Evolutionary conservation across 2,797 vertebrate genomes (phyloP).

Genomic region (Eremophila alpestris): DNA sequence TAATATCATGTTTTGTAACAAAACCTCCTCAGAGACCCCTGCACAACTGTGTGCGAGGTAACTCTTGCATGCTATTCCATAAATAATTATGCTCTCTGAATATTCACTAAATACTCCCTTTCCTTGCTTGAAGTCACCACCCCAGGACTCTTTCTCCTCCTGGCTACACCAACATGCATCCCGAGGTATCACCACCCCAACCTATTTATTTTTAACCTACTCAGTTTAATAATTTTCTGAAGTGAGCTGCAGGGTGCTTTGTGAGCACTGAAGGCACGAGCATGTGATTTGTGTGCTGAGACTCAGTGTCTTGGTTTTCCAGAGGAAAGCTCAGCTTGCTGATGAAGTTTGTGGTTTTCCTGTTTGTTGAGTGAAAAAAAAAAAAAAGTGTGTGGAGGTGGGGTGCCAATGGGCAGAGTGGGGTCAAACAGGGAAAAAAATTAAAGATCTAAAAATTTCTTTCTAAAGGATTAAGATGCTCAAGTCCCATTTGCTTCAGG

Average conservation of each 20-base stretch:
- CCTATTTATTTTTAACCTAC: neutral
- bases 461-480: neutral
- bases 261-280: neutral
- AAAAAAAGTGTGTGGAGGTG: neutral
- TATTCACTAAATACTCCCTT: neutral
- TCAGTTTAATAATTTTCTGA: slow-evolving; percentile 8
- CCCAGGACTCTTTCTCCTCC: neutral
- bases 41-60: slow-evolving; percentile 50
- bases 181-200: neutral
- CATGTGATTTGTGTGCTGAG: slow-evolving; percentile 55
- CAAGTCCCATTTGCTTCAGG: neutral
- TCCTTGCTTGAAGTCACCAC: neutral
- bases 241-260: neutral
- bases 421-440: neutral
- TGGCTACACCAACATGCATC: neutral
- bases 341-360: slow-evolving; percentile 69
- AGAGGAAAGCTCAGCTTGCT: slow-evolving; percentile 54
- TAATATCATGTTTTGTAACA: neutral
- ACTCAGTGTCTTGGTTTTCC: neutral
- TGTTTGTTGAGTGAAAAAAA: slow-evolving; percentile 35
- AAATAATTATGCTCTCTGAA: neutral
- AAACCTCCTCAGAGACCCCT: neutral
- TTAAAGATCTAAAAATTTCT: neutral
- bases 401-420: neutral
- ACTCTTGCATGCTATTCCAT: slow-evolving; percentile 32